Evolutionary conservation across 2,888 invertebrate genomes (phyloP).

Genomic region (Baccha elongata): DNA sequence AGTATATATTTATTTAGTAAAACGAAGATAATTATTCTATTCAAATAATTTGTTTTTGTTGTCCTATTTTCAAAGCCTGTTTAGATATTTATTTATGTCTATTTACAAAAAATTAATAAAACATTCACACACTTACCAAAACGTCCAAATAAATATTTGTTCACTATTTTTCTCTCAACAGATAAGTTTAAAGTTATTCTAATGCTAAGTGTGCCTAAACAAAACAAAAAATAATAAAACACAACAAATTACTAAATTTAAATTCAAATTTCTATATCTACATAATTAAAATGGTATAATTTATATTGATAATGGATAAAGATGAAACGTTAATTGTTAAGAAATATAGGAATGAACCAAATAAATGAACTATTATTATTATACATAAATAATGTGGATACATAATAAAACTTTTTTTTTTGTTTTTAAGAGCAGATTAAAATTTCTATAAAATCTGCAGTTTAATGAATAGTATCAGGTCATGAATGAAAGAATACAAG

Average conservation of each 20-base stretch:
- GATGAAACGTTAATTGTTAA: constrained; percentile 13
- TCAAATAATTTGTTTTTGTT: constrained; percentile 43
- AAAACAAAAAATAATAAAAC: constrained; percentile 3
- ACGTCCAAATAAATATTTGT: constrained; percentile 62
- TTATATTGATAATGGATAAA: constrained; percentile 43
- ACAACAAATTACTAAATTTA: background rate
- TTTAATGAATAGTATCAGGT: too few relatives aligned
- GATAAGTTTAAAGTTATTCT: constrained; percentile 41
- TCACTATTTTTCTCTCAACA: constrained; percentile 35
- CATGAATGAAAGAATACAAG: too few relatives aligned
- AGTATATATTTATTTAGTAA: constrained; percentile 28
- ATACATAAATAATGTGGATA: too few relatives aligned
- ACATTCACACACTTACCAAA: constrained; percentile 41
- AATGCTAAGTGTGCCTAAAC: constrained; percentile 64
- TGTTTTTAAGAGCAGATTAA: too few relatives aligned
- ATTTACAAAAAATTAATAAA: constrained; percentile 10
- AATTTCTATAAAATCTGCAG: too few relatives aligned
- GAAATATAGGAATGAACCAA: constrained; percentile 48
- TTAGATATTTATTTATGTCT: constrained; percentile 9
- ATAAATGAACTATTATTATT: constrained; percentile 47
- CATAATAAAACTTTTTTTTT: too few relatives aligned
- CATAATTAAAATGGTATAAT: constrained; percentile 34
- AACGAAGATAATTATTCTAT: constrained; percentile 18
- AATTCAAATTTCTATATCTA: constrained; percentile 35
- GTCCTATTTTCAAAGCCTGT: constrained; percentile 24